Conservation (phyloP, 2,888 invertebrate genomes). For the Miltochrista miniata region DNA sequence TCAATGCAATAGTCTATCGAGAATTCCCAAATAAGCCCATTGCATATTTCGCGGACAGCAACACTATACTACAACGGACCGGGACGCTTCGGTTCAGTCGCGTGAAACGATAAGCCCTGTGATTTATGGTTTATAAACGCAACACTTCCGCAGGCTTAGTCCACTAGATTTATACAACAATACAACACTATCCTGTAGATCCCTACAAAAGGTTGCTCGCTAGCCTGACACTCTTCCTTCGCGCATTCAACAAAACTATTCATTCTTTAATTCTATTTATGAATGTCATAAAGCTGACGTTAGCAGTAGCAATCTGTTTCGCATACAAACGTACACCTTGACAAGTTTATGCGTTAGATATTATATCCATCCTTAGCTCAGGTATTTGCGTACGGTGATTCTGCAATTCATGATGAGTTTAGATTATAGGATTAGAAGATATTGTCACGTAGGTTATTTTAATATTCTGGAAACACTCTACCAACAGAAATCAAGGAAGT, state of each 20-base stretch:
- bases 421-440: neutral
- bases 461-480: too few relatives aligned
- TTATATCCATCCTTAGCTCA: neutral
- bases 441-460: neutral
- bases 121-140: slow-evolving; percentile 76
- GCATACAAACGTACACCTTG: slow-evolving; percentile 41
- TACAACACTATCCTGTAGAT: slow-evolving; percentile 34
- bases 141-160: slow-evolving; percentile 68
- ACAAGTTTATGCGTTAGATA: slow-evolving; percentile 46
- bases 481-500: too few relatives aligned
- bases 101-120: slow-evolving; percentile 70
- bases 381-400: neutral
- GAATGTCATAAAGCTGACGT: slow-evolving; percentile 53
- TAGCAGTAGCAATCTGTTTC: slow-evolving; percentile 37
- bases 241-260: slow-evolving; percentile 13
- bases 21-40: slow-evolving; percentile 51
- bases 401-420: neutral
- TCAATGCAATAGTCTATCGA: slow-evolving; percentile 37
- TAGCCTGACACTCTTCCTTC: slow-evolving; percentile 36
- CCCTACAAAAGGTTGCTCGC: slow-evolving; percentile 27
- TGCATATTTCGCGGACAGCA: slow-evolving; percentile 63
- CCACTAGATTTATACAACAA: slow-evolving; percentile 54
- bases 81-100: slow-evolving; percentile 44
- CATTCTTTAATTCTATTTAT: slow-evolving; percentile 57
- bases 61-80: slow-evolving; percentile 39